A percentile compares a stretch with the other conserved stretches of the same genome.
Evolutionary conservation across 2,888 invertebrate species (phyloP).

Genomic region (Oxycera nigricornis): DNA sequence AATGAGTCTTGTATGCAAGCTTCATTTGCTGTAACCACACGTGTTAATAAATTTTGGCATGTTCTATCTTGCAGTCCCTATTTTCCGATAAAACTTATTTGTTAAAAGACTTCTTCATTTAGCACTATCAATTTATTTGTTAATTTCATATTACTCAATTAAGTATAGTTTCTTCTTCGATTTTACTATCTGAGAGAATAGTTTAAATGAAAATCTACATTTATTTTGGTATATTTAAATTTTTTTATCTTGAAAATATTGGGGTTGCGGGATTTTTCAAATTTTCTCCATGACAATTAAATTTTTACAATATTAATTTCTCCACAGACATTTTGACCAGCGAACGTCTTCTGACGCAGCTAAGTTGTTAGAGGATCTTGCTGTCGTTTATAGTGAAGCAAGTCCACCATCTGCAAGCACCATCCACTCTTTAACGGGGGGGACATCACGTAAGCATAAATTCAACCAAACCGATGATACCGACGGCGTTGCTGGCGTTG

Average conservation of each 20-base stretch:
- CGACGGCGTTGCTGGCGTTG: background rate
- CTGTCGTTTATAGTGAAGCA: background rate
- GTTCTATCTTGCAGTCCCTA: no score
- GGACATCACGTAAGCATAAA: background rate
- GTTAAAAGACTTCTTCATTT: no score
- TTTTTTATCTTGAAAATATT: background rate
- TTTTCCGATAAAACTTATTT: no score
- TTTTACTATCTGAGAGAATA: no score
- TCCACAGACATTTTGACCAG: conserved; percentile 75
- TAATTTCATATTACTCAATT: no score
- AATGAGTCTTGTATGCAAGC: no score
- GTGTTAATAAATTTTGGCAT: no score
- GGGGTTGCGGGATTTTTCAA: background rate
- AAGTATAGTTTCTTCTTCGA: no score
- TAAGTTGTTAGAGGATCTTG: conserved; percentile 72
- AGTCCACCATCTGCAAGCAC: background rate
- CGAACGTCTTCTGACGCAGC: conserved; percentile 87
- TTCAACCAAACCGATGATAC: background rate
- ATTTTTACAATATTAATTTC: background rate
- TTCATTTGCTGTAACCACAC: no score
- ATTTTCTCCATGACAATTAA: background rate
- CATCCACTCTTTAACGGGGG: background rate
- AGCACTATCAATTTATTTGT: no score
- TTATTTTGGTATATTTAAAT: background rate
- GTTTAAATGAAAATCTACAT: no score